These are phyloP conservation scores for Oreotragus oreotragus DNA, from an alignment of 2,113 vertebrate species.

Conservation along the genomic window DNA sequence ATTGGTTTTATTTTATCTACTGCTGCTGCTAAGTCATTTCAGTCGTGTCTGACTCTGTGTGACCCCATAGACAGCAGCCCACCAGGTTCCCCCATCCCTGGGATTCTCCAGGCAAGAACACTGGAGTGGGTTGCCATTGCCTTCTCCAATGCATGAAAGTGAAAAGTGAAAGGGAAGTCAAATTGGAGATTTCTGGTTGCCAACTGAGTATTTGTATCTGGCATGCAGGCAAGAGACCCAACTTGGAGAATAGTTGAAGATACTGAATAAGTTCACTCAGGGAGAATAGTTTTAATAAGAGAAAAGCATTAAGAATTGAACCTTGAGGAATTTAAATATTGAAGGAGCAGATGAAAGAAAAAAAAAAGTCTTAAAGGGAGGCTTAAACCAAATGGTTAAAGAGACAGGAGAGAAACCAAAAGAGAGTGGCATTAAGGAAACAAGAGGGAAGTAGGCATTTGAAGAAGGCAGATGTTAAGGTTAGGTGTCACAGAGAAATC, in stretches of 20 bases:
- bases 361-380: background rate
- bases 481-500: background rate
- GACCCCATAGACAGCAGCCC: too few relatives aligned
- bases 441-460: background rate
- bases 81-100: too few relatives aligned
- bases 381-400: background rate
- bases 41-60: too few relatives aligned
- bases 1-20: conserved; percentile 26
- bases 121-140: too few relatives aligned
- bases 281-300: background rate
- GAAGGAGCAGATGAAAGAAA: background rate
- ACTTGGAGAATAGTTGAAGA: background rate
- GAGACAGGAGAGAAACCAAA: background rate
- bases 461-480: background rate
- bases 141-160: too few relatives aligned
- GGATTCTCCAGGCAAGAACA: too few relatives aligned
- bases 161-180: background rate
- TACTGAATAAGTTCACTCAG: background rate
- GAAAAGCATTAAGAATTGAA: background rate
- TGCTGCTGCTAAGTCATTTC: too few relatives aligned
- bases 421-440: background rate
- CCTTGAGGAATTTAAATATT: background rate
- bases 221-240: background rate
- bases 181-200: background rate
- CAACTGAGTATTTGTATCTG: background rate